Evolutionary conservation across 2,113 vertebrate genomes (phyloP).

Genomic region (Pseudopipra pipra): DNA sequence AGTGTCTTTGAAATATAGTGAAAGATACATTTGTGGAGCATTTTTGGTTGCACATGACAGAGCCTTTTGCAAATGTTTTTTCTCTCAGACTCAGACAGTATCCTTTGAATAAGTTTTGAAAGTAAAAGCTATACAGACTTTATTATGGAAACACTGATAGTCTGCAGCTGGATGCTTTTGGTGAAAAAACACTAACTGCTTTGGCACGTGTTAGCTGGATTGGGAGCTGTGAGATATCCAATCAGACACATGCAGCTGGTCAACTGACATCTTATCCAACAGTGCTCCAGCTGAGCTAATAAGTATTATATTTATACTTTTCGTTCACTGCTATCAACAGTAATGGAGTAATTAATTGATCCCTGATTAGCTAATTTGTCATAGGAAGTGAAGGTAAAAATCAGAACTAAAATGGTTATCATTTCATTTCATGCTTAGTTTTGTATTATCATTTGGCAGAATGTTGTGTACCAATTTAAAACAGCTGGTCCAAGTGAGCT

Average conservation of each 20-base stretch:
- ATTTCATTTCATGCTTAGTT: conserved; percentile 3
- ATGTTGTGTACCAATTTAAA: conserved; percentile 67
- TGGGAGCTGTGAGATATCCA: background rate
- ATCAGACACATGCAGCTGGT: background rate
- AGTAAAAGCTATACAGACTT: background rate
- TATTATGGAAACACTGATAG: background rate
- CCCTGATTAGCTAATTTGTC: background rate
- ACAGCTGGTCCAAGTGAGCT: conserved; percentile 66
- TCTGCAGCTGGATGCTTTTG: background rate
- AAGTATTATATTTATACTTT: background rate
- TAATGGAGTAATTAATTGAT: background rate
- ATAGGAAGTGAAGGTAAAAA: background rate
- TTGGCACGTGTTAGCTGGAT: background rate
- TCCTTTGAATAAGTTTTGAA: background rate
- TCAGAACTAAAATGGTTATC: conserved; percentile 1
- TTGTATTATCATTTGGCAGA: conserved; percentile 61
- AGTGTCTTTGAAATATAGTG: background rate
- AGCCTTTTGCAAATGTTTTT: background rate
- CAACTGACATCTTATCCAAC: background rate
- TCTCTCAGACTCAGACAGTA: background rate
- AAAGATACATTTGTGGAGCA: background rate
- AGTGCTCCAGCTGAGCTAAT: background rate
- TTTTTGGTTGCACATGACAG: background rate
- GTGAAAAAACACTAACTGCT: background rate
- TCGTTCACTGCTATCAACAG: background rate